Percentiles rank a stretch among this genome's conserved stretches.
phyloP scores from a whole-genome alignment of 2,113 vertebrate genomes.

The Sceloporus tristichus region DNA sequence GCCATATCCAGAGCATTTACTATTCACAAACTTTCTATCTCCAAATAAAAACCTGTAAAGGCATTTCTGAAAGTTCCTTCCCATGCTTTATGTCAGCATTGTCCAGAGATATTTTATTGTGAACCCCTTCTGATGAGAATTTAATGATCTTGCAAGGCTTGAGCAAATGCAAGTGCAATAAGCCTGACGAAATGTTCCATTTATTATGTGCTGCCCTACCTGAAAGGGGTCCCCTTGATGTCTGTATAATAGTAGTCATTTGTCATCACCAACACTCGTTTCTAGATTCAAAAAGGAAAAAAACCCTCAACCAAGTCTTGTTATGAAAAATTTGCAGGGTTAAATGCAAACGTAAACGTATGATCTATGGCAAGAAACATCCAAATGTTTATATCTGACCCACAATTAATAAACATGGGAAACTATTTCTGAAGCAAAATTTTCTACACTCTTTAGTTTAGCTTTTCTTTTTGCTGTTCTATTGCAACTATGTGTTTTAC shows the following conservation, averaged over 20 bases:
- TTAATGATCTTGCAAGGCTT: conserved; percentile 75
- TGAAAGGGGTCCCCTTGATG: conserved; percentile 98
- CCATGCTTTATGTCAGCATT: conserved; percentile 75
- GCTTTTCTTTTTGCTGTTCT: conserved; percentile 8
- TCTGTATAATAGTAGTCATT: conserved; percentile 99
- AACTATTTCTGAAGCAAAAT: conserved; percentile 47
- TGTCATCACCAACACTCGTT: conserved; percentile 96
- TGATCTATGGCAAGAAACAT: conserved; percentile 56
- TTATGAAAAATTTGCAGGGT: conserved; percentile 58
- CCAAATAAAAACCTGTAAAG: conserved; percentile 70
- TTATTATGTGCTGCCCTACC: conserved; percentile 84
- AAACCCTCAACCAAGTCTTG: conserved; percentile 63
- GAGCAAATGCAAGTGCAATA: conserved; percentile 73
- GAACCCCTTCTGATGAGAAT: conserved; percentile 71
- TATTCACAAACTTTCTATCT: conserved; percentile 75
- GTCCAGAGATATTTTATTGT: conserved; percentile 77
- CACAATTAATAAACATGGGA: conserved; percentile 72
- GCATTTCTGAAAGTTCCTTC: conserved; percentile 71
- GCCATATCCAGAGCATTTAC: conserved; percentile 53
- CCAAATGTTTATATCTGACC: conserved; percentile 39
- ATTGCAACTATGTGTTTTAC: conserved; percentile 63
- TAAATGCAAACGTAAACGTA: conserved; percentile 53
- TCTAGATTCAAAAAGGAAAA: conserved; percentile 84
- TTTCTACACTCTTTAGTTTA: conserved; percentile 62
- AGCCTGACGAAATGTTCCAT: conserved; percentile 73